Conservation (phyloP, 1,140 invertebrate genomes). For the Macrobrachium rosenbergii region DNA sequence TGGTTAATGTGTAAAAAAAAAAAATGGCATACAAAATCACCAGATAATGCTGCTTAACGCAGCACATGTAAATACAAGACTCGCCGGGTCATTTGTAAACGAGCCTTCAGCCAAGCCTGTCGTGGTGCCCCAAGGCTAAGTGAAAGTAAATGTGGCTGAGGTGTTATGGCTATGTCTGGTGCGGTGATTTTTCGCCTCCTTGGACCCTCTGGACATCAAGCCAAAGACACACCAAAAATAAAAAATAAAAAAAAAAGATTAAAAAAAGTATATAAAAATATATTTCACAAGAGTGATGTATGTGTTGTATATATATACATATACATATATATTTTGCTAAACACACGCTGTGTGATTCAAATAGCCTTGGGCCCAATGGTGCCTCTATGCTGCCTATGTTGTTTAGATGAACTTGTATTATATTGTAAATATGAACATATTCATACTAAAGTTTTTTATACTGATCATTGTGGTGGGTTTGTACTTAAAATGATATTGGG, state of each 20-base stretch:
- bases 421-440: conserved; percentile 48
- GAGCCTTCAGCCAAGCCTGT: too few relatives aligned
- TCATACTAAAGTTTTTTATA: conserved; percentile 58
- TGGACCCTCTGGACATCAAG: conserved; percentile 13
- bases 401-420: conserved; percentile 55
- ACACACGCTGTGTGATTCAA: conserved; percentile 49
- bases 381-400: conserved; percentile 59
- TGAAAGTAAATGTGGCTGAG: conserved; percentile 1
- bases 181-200: conserved; percentile 7
- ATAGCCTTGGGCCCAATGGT: conserved; percentile 60
- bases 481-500: conserved; percentile 37
- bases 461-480: conserved; percentile 59
- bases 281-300: conserved; percentile 52
- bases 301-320: conserved; percentile 57
- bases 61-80: too few relatives aligned
- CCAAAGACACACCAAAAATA: conserved; percentile 56
- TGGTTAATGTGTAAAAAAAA: too few relatives aligned
- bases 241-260: conserved; percentile 45
- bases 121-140: too few relatives aligned
- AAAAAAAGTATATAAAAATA: conserved; percentile 50
- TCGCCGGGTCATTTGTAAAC: too few relatives aligned
- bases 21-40: too few relatives aligned
- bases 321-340: conserved; percentile 43
- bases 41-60: too few relatives aligned
- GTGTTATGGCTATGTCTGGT: conserved; percentile 43